Conservation (phyloP, 1,140 invertebrate species). For the Zaprionus davidi region DNA sequence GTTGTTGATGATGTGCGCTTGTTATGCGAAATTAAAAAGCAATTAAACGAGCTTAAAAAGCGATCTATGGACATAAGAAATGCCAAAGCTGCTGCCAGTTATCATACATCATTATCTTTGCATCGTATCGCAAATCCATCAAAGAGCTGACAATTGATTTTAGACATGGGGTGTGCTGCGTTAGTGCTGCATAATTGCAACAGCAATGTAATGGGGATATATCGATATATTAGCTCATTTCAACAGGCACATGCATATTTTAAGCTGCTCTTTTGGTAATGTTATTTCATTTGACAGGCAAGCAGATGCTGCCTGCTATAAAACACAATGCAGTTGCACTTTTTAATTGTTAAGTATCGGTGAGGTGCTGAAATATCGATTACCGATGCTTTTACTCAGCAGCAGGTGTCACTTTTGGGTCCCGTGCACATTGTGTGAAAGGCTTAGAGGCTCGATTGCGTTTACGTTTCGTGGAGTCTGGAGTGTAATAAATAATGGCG, state of each 20-base stretch:
- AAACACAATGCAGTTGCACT: not conserved
- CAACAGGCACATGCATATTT: not conserved
- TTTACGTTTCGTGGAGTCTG: conserved; percentile 1
- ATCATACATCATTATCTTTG: conserved; percentile 44
- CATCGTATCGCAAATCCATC: conserved; percentile 47
- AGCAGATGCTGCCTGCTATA: not conserved
- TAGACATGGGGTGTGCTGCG: conserved; percentile 18
- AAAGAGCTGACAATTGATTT: conserved; percentile 43
- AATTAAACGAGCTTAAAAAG: conserved; percentile 27
- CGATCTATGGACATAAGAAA: conserved; percentile 6
- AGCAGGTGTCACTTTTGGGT: conserved; percentile 36
- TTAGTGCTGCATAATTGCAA: not conserved
- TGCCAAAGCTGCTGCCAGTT: not conserved
- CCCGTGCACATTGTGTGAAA: conserved; percentile 37
- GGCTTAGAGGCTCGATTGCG: conserved; percentile 38
- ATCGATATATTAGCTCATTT: not conserved
- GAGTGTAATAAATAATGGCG: conserved; percentile 46
- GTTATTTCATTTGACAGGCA: not conserved
- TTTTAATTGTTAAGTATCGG: not conserved
- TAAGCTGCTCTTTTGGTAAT: not conserved
- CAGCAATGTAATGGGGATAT: too few relatives aligned
- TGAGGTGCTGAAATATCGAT: not conserved
- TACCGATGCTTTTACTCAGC: not conserved
- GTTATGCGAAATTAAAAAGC: conserved; percentile 38
- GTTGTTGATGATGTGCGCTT: conserved; percentile 33